Conservation (phyloP, 2,113 vertebrate genomes). For the Oceanites oceanicus region DNA sequence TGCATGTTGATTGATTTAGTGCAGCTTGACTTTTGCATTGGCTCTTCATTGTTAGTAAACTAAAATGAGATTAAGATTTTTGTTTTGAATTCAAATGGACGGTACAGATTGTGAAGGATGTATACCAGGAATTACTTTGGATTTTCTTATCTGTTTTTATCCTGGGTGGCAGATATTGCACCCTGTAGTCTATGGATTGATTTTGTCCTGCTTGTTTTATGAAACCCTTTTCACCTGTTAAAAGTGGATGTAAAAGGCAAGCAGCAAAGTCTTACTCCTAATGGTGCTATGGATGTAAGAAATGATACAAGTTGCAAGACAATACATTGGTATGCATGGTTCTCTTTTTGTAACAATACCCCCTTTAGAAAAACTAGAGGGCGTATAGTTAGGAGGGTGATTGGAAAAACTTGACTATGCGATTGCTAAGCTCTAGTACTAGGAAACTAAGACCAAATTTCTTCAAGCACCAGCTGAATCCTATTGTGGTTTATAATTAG, state of each 20-base stretch:
- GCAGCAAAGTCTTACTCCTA: background rate
- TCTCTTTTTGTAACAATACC: background rate
- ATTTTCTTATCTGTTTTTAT: background rate
- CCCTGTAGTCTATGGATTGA: fast-evolving
- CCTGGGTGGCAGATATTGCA: background rate
- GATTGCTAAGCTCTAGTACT: background rate
- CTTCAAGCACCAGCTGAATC: background rate
- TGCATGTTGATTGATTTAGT: background rate
- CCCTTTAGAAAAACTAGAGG: background rate
- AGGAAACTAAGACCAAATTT: background rate
- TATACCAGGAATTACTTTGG: background rate
- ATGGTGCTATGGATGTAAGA: background rate
- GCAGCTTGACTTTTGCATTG: background rate
- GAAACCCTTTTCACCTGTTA: background rate
- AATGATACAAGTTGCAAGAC: background rate
- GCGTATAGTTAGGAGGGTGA: fast-evolving
- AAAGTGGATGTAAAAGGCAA: background rate
- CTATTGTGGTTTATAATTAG: background rate
- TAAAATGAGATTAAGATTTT: background rate
- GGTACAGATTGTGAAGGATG: background rate
- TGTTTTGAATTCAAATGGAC: background rate
- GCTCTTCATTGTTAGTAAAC: background rate
- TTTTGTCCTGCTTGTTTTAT: background rate
- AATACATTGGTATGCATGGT: fast-evolving
- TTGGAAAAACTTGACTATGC: background rate